phyloP scores from a whole-genome alignment of 2,888 invertebrate species.

The Congeria kusceri region DNA sequence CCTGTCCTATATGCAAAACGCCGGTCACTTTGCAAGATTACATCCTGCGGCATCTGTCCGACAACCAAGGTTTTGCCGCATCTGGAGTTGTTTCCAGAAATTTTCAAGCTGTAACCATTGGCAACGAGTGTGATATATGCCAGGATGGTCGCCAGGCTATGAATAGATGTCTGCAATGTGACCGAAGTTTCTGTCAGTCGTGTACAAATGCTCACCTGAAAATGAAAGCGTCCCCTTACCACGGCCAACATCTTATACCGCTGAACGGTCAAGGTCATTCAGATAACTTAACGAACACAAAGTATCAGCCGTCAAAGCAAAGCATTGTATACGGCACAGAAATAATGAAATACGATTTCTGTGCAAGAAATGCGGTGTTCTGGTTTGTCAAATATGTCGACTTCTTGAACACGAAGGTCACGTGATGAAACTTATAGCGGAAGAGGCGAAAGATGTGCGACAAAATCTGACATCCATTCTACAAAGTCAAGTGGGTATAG shows the following conservation, averaged over 20 bases:
- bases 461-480: slow-evolving; percentile 32
- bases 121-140: slow-evolving; percentile 48
- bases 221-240: slow-evolving; percentile 58
- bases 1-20: slow-evolving; percentile 52
- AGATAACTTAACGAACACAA: not conserved
- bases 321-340: slow-evolving; percentile 45
- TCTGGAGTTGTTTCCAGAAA: not conserved
- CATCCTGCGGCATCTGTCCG: not conserved
- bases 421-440: slow-evolving; percentile 52
- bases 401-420: slow-evolving; percentile 53
- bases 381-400: slow-evolving; percentile 50
- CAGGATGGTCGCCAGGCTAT: slow-evolving; percentile 30
- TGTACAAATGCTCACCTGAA: slow-evolving; percentile 57
- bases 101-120: not conserved
- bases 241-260: slow-evolving; percentile 51
- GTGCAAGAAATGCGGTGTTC: slow-evolving; percentile 45
- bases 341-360: slow-evolving; percentile 50
- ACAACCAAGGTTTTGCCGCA: not conserved
- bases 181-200: slow-evolving; percentile 48
- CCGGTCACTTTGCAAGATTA: slow-evolving; percentile 22
- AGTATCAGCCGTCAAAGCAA: slow-evolving; percentile 10
- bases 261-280: slow-evolving; percentile 14
- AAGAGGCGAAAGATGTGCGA: slow-evolving; percentile 47
- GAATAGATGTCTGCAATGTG: slow-evolving; percentile 50
- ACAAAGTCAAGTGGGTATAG: slow-evolving; percentile 36